These are phyloP conservation scores for Trematocara macrostoma DNA, from an alignment of 2,113 vertebrate species.

Conservation along the genomic window DNA sequence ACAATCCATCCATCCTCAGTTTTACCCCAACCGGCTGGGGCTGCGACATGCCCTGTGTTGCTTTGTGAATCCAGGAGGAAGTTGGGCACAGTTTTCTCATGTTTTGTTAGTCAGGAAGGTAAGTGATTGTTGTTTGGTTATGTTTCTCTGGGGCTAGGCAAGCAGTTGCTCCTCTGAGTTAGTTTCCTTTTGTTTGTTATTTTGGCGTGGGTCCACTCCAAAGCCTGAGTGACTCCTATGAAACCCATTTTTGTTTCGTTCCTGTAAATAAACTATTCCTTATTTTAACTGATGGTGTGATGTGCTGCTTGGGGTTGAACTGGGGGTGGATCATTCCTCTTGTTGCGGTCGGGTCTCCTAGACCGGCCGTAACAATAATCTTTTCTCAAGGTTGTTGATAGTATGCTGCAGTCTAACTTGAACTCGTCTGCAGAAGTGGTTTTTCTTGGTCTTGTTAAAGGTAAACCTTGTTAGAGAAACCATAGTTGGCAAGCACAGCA, in stretches of 20 bases:
- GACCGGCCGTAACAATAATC: rapidly evolving
- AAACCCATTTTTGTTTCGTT: background rate
- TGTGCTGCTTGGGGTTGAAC: background rate
- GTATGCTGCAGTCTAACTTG: background rate
- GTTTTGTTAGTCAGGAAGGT: background rate
- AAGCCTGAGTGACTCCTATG: background rate
- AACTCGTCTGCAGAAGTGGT: background rate
- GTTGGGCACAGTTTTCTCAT: background rate
- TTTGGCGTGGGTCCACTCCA: background rate
- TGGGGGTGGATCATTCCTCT: background rate
- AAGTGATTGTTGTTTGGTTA: background rate
- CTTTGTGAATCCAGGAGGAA: background rate
- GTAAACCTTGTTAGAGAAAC: background rate
- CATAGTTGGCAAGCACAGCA: background rate
- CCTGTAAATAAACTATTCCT: rapidly evolving
- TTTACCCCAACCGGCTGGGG: background rate
- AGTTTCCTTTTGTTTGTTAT: background rate
- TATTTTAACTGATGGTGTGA: background rate
- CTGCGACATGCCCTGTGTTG: background rate
- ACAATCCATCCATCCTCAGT: background rate
- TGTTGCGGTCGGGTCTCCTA: rapidly evolving
- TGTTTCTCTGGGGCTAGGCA: background rate
- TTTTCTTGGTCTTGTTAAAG: background rate
- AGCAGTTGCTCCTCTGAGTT: background rate
- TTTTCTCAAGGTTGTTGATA: background rate